Base-by-base conservation (phyloP, 2,797 vertebrate species). In the Chaetodon trifasciatus region DNA sequence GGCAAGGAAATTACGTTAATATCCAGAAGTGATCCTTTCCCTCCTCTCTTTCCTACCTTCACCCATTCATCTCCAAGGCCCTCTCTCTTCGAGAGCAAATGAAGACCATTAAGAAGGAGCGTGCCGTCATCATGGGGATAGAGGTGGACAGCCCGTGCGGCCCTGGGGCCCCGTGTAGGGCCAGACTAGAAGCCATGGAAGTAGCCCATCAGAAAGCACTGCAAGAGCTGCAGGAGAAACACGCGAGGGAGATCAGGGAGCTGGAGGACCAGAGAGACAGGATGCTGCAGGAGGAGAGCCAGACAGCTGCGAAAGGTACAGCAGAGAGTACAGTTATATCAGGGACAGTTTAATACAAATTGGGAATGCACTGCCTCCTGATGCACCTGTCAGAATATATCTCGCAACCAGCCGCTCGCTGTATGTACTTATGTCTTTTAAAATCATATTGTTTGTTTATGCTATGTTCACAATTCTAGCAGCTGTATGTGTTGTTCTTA, bases 141-240 rank as follows among this genome's bases (percentile, higher is more conserved):
- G 84, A 84, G 47, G 75, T 85, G 65, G 85, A 86, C 24, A 91
- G 92, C 72, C 90, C 92, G 0, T 96, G 95, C 49, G 94, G 94
- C 35, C 93, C 94, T 1, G 71, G 76, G 16, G 92, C 95, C 19
- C 90, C 96, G 0, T 99, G 98, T 0, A 94, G 96, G 79, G 95
- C 94, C 85, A 96, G 91, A 88, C 94, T 99, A 79, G 96, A 97
- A 0, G 95, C 96, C 77, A 96, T 99, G 96, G 96, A 97, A 88
- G 90, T 79, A 6, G 96, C 96, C 4, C 97, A 99, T 92, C 92
- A 83, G 67, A 96, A 95, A 83, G 95, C 94, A 73, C 95, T 98
- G 92, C 94, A 93, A 66, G 96, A 97, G 88, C 89, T 97, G 67
- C 97, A 97, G 90, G 94, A 96, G 82, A 95, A 96, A 83, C 97